These are phyloP conservation scores for Ditula angustiorana DNA, from an alignment of 2,888 invertebrate species.

Conservation along the genomic window DNA sequence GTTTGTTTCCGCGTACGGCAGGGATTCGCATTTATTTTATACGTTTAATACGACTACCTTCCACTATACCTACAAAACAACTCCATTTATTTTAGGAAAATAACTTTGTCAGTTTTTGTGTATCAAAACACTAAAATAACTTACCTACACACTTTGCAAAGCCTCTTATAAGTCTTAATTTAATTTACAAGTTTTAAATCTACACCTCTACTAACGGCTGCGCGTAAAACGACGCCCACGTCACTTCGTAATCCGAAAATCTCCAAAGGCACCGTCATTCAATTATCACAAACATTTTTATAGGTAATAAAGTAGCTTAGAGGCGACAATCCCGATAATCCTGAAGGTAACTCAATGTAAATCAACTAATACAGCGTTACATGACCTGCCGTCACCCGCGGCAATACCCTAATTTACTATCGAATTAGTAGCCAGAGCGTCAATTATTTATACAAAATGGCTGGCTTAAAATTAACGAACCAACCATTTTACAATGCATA, in stretches of 20 bases:
- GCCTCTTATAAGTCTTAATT: not conserved
- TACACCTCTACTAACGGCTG: not conserved
- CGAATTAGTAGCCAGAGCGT: slow-evolving; percentile 62
- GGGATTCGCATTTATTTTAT: slow-evolving; percentile 11
- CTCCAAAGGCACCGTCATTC: slow-evolving; percentile 18
- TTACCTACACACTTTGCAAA: not conserved
- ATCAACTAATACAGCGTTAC: slow-evolving; percentile 62
- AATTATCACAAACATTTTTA: slow-evolving; percentile 36
- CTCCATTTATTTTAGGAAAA: not conserved
- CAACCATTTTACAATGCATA: slow-evolving; percentile 54
- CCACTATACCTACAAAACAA: not conserved
- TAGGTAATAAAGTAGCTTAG: slow-evolving; percentile 50
- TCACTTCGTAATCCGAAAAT: slow-evolving; percentile 22
- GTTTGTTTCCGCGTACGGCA: slow-evolving; percentile 16
- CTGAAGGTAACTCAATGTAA: slow-evolving; percentile 65
- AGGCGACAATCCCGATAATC: slow-evolving; percentile 69
- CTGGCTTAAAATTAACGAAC: slow-evolving; percentile 65
- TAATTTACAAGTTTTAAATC: not conserved
- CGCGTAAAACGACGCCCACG: slow-evolving; percentile 5
- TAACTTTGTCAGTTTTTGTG: no score
- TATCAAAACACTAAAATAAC: no score
- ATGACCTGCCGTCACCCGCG: slow-evolving; percentile 57
- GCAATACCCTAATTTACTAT: slow-evolving; percentile 78
- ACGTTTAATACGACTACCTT: not conserved
- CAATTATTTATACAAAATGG: slow-evolving; percentile 64